phyloP scores from a whole-genome alignment of 2,797 vertebrate species.

The Halcyon chelicuti region DNA sequence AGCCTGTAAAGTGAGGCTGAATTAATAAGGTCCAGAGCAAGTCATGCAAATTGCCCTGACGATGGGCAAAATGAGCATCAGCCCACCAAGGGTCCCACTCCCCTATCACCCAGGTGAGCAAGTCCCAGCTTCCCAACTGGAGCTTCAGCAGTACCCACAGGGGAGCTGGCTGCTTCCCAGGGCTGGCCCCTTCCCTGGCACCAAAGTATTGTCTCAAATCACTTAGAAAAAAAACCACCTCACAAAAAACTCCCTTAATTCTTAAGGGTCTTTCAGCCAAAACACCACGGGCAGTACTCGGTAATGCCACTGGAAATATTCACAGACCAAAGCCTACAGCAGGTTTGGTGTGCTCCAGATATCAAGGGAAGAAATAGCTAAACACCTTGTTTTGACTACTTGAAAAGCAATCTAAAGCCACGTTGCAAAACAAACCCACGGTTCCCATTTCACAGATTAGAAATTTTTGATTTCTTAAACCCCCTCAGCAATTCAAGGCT shows the following conservation, averaged over 20 bases:
- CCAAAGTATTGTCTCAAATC: background rate
- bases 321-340: background rate
- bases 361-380: background rate
- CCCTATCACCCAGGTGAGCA: too few relatives aligned
- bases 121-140: background rate
- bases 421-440: background rate
- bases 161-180: background rate
- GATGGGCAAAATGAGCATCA: background rate
- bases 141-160: background rate
- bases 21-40: background rate
- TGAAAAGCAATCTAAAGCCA: background rate
- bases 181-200: background rate
- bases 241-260: fast-evolving
- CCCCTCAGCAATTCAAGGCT: background rate
- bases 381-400: background rate
- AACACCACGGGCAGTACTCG: fast-evolving
- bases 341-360: background rate
- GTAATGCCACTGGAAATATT: background rate
- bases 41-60: background rate
- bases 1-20: background rate
- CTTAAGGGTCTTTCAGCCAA: background rate
- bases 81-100: fast-evolving
- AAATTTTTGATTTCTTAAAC: background rate
- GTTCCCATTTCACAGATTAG: background rate
- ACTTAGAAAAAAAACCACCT: background rate